A percentile compares a stretch with the other conserved stretches of the same genome.
These are phyloP conservation scores for Tetragonula carbonaria DNA, from an alignment of 2,888 invertebrate genomes.

Conservation along the genomic window DNA sequence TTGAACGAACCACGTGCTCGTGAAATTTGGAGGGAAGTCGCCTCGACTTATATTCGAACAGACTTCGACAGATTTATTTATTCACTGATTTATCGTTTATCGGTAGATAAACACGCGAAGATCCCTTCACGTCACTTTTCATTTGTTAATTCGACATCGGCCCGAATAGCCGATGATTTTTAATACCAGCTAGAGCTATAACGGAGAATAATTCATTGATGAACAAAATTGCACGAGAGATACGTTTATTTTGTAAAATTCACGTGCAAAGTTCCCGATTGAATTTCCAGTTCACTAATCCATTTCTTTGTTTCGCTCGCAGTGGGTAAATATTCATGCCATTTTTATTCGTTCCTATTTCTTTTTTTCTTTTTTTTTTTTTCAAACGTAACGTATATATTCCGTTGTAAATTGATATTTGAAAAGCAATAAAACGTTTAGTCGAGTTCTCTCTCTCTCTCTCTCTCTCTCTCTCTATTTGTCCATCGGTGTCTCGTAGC, in stretches of 20 bases:
- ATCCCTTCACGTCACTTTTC: no score
- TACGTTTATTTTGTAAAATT: background rate
- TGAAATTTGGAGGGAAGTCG: background rate
- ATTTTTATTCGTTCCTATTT: background rate
- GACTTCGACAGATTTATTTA: no score
- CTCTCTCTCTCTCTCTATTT: background rate
- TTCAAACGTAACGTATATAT: background rate
- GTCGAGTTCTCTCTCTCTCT: no score
- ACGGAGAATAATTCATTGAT: background rate
- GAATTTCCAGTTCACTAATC: background rate
- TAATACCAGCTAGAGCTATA: background rate
- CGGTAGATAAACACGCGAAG: no score
- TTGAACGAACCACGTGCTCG: background rate
- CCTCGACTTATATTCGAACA: no score
- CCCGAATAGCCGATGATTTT: background rate
- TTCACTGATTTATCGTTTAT: no score
- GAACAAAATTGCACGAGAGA: background rate
- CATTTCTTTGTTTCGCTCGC: background rate
- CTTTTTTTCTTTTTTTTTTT: background rate
- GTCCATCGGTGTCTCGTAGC: no score
- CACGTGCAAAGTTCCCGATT: background rate
- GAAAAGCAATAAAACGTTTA: background rate
- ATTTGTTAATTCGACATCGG: no score
- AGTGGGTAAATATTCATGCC: background rate
- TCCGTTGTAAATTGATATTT: background rate